phyloP scores from a whole-genome alignment of 2,113 vertebrate genomes.

The Stegastes partitus region DNA sequence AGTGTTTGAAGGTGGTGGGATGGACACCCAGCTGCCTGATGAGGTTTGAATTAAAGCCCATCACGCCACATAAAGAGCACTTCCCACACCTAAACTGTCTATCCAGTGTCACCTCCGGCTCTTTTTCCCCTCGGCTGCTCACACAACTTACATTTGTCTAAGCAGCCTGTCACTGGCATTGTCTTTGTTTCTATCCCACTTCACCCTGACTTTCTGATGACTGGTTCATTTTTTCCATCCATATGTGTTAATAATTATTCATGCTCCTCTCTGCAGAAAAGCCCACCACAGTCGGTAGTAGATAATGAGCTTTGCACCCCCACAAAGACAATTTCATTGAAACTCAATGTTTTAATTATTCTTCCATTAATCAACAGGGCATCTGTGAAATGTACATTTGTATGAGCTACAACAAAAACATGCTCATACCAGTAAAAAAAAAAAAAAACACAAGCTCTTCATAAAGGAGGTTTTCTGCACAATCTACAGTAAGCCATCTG shows the following conservation, averaged over 20 bases:
- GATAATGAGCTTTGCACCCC: conserved; percentile 40
- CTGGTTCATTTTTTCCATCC: conserved; percentile 14
- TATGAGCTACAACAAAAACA: conserved; percentile 23
- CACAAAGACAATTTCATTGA: conserved; percentile 29
- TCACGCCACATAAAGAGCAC: conserved; percentile 60
- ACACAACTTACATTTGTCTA: conserved; percentile 41
- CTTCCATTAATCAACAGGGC: conserved; percentile 33
- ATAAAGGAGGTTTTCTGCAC: conserved; percentile 29
- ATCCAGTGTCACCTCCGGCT: conserved; percentile 35
- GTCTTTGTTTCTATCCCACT: conserved; percentile 2
- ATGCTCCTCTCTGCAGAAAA: conserved; percentile 9
- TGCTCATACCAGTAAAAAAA: conserved; percentile 38
- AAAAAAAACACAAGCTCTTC: conserved; percentile 39
- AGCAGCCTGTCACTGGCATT: conserved; percentile 26
- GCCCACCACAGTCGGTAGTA: not conserved
- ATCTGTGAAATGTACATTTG: conserved; percentile 17
- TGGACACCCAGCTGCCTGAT: conserved; percentile 60
- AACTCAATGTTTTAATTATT: conserved; percentile 51
- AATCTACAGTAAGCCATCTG: conserved; percentile 20
- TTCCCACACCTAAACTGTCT: conserved; percentile 46
- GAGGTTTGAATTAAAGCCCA: conserved; percentile 63
- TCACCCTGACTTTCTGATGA: conserved; percentile 11
- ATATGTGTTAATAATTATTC: conserved; percentile 24
- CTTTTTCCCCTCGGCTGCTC: conserved; percentile 47
- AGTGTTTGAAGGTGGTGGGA: conserved; percentile 39